These are phyloP conservation scores for Anolis sagrei DNA, from an alignment of 2,113 vertebrate genomes.

Conservation along the genomic window DNA sequence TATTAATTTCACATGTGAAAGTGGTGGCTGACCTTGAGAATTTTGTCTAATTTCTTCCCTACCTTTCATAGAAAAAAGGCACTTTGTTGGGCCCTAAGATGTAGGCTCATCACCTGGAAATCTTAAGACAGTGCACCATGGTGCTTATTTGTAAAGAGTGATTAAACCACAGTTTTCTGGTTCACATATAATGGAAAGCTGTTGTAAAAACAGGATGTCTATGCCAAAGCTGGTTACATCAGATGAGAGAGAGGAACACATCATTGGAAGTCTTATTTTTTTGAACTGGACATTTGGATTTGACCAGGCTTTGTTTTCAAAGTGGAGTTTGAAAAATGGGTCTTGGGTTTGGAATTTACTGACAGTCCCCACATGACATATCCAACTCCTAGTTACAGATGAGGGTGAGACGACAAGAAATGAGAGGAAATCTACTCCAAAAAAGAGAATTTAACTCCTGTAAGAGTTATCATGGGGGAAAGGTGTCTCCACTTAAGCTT, in stretches of 20 bases:
- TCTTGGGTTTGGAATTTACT: neutral
- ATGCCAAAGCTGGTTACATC: neutral
- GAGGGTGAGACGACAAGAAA: too few species aligned
- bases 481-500: too few species aligned
- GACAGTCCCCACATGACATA: too few species aligned
- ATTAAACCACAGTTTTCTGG: neutral
- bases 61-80: neutral
- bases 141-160: neutral
- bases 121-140: neutral
- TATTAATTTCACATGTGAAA: neutral
- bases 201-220: neutral
- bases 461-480: too few species aligned
- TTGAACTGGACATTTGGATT: neutral
- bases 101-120: neutral
- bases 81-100: neutral
- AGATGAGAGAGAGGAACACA: too few species aligned
- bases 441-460: too few species aligned
- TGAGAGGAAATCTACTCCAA: too few species aligned
- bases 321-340: neutral
- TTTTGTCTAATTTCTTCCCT: neutral
- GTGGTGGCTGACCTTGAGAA: neutral
- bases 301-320: neutral
- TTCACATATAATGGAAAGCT: neutral
- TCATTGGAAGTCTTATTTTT: too few species aligned
- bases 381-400: too few species aligned